These are phyloP conservation scores for Parascotia fuliginaria DNA, from an alignment of 2,888 invertebrate species.

Conservation along the genomic window DNA sequence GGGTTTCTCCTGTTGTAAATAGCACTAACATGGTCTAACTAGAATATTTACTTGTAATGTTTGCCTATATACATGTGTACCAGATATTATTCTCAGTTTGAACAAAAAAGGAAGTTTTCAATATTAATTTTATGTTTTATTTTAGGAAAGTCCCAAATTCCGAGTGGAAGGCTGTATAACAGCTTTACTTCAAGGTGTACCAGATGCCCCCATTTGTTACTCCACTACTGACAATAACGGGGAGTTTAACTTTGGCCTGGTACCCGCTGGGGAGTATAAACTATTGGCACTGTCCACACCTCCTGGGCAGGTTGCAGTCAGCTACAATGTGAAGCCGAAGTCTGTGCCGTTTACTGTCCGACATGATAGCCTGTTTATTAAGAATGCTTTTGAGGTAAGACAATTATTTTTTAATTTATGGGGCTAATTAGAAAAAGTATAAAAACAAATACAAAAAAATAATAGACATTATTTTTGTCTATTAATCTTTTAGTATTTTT, in stretches of 20 bases:
- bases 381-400: slow-evolving; percentile 89
- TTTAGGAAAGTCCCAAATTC: slow-evolving; percentile 70
- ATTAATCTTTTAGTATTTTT: no score
- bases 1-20: no score
- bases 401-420: no score
- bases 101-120: no score
- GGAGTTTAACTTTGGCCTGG: slow-evolving; percentile 90
- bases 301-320: slow-evolving; percentile 85
- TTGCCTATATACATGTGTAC: no score
- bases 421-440: no score
- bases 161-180: slow-evolving; percentile 86
- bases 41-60: no score
- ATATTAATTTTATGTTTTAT: no score
- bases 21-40: no score
- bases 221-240: slow-evolving; percentile 90
- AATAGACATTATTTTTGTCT: no score
- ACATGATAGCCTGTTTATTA: slow-evolving; percentile 88
- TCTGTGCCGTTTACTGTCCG: slow-evolving; percentile 89
- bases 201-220: slow-evolving; percentile 89
- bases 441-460: no score
- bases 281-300: slow-evolving; percentile 87
- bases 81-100: no score
- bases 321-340: slow-evolving; percentile 92
- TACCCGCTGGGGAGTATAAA: slow-evolving; percentile 93
- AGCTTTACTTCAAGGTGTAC: slow-evolving; percentile 85